These are phyloP conservation scores for Dicycla oo DNA, from an alignment of 2,888 invertebrate species.

Conservation along the genomic window DNA sequence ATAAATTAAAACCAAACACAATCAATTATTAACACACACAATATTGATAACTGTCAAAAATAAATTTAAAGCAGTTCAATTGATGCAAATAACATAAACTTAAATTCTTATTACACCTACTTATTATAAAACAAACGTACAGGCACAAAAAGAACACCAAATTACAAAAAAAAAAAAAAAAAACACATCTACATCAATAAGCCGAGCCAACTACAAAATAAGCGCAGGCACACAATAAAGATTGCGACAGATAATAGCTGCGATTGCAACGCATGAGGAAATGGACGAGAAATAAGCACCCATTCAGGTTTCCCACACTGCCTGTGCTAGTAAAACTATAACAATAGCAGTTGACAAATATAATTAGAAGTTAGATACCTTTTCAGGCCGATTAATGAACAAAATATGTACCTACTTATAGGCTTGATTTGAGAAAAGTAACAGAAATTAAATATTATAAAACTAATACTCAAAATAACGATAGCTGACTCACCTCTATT, in stretches of 20 bases:
- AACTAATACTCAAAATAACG: background rate
- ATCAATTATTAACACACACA: background rate
- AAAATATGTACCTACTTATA: background rate
- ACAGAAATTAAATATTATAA: background rate
- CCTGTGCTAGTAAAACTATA: conserved; percentile 24
- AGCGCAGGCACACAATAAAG: conserved; percentile 54
- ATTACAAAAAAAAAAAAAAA: background rate
- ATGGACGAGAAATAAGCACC: conserved; percentile 54
- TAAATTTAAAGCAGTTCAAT: conserved; percentile 2
- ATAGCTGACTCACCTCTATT: background rate
- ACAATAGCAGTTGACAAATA: conserved; percentile 54
- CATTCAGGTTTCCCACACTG: conserved; percentile 68
- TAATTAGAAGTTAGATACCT: conserved; percentile 17
- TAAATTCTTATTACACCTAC: background rate
- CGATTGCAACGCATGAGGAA: conserved; percentile 71
- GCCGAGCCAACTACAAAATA: conserved; percentile 29
- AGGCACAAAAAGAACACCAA: background rate
- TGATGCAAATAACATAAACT: background rate
- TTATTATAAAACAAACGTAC: background rate
- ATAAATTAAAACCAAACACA: conserved; percentile 12
- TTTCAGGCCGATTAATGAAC: conserved; percentile 5
- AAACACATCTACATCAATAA: conserved; percentile 35
- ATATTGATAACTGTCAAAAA: background rate
- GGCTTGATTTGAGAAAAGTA: background rate
- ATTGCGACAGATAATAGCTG: conserved; percentile 64